These are phyloP conservation scores for Acipenser oxyrinchus DNA, from an alignment of 2,797 vertebrate species.

Conservation along the genomic window DNA sequence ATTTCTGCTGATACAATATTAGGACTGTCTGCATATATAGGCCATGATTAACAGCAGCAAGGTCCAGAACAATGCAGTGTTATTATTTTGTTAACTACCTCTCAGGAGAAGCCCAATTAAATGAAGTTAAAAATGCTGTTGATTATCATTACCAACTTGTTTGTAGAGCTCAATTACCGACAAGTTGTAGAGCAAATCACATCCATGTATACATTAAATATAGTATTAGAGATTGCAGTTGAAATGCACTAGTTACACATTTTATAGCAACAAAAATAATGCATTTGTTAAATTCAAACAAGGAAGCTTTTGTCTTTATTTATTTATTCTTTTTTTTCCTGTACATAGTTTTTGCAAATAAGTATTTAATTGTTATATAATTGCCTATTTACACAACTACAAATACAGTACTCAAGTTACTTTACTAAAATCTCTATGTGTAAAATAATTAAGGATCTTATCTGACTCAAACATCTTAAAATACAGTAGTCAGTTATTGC, in stretches of 20 bases:
- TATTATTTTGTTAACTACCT: slow-evolving; percentile 79
- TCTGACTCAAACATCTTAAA: no score
- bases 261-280: neutral
- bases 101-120: slow-evolving; percentile 77
- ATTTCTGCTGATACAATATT: slow-evolving; percentile 81
- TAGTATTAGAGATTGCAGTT: slow-evolving; percentile 46
- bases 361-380: neutral
- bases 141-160: slow-evolving; percentile 79
- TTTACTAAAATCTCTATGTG: no score
- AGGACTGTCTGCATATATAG: slow-evolving; percentile 74
- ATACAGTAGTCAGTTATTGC: no score
- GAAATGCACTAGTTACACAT: neutral
- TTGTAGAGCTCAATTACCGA: slow-evolving; percentile 79
- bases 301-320: no score
- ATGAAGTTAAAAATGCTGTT: slow-evolving; percentile 75
- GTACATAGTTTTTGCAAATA: neutral
- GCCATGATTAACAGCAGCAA: slow-evolving; percentile 67
- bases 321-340: neutral
- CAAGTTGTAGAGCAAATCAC: slow-evolving; percentile 81
- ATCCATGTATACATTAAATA: slow-evolving; percentile 70
- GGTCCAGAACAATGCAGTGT: slow-evolving; percentile 66
- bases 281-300: no score
- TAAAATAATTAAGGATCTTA: no score
- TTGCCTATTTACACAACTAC: no score
- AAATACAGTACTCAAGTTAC: no score